Conservation (phyloP, 2,113 vertebrate genomes). For the Gorsachius goisagi region DNA sequence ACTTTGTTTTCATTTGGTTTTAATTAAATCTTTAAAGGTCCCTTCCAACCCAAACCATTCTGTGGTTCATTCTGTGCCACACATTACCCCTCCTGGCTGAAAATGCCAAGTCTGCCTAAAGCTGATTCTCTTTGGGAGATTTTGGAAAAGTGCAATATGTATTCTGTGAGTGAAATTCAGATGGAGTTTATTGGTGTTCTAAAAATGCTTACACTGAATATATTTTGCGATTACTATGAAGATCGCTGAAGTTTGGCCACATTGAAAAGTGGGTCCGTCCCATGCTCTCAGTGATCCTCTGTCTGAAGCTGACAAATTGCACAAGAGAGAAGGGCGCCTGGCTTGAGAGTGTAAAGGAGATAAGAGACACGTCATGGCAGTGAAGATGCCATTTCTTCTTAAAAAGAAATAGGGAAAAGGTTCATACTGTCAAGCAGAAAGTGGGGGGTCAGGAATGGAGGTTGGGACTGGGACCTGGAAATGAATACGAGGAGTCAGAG, state of each 20-base stretch:
- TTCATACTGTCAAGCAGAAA: neutral
- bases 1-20: neutral
- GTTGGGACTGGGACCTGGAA: neutral
- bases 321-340: neutral
- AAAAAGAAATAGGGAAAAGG: neutral
- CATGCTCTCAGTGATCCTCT: neutral
- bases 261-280: accelerated
- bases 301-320: neutral
- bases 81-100: neutral
- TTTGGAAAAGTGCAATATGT: neutral
- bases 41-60: neutral
- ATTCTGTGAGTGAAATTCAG: neutral
- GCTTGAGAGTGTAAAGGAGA: neutral
- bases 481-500: neutral
- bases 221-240: neutral
- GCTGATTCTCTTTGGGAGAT: neutral
- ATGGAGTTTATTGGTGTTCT: neutral
- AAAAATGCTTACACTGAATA: neutral
- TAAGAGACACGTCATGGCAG: neutral
- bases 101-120: neutral
- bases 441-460: neutral
- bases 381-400: neutral
- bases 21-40: neutral
- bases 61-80: neutral
- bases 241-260: neutral